Conservation (phyloP, 2,797 vertebrate species). For the Megalops cyprinoides region DNA sequence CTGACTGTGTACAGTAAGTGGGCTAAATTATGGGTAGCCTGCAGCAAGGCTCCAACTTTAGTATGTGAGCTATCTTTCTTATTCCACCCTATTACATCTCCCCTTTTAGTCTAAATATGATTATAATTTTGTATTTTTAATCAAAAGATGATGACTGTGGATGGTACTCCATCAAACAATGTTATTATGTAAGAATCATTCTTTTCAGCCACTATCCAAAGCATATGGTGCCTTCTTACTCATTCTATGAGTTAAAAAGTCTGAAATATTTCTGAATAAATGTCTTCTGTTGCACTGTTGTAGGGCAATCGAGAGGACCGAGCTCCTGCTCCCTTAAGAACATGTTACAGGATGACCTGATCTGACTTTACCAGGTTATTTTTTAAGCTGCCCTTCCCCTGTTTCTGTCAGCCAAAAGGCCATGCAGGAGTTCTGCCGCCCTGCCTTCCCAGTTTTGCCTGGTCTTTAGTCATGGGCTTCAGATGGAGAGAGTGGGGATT, state of each 20-base stretch:
- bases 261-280: neutral
- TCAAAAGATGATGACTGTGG: neutral
- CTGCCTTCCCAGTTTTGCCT: too few relatives aligned
- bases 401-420: neutral
- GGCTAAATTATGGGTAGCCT: neutral
- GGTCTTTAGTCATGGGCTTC: neutral
- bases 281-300: neutral
- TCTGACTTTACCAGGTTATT: neutral
- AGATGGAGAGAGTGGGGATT: slow-evolving; percentile 12
- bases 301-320: too few relatives aligned
- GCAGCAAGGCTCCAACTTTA: too few relatives aligned
- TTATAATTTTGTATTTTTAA: too few relatives aligned
- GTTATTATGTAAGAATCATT: neutral
- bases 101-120: too few relatives aligned
- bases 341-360: too few relatives aligned
- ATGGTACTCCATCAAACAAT: neutral
- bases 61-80: too few relatives aligned
- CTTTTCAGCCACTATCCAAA: neutral
- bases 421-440: slow-evolving; percentile 11
- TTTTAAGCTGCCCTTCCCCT: neutral
- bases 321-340: too few relatives aligned
- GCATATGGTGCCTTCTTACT: neutral
- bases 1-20: neutral
- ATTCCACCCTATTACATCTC: too few relatives aligned
- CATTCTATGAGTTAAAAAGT: neutral